A percentile compares a stretch with the other conserved stretches of the same genome.
phyloP scores from a whole-genome alignment of 2,113 vertebrate genomes.

The Cisticola juncidis region DNA sequence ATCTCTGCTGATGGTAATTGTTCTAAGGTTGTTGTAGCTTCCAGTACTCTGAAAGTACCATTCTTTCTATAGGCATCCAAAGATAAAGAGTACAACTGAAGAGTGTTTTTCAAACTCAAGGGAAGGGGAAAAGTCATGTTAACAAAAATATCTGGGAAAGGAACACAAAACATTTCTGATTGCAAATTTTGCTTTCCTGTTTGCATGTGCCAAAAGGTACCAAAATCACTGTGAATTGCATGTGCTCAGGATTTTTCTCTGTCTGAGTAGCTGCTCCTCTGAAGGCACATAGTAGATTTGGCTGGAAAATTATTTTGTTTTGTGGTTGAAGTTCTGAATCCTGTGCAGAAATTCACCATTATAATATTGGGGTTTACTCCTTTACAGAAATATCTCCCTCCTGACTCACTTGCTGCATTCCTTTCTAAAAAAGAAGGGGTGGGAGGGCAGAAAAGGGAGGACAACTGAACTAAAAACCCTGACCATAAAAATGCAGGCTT shows the following conservation, averaged over 20 bases:
- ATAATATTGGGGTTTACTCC: fast-evolving
- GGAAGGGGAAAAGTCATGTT: neutral
- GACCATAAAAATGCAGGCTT: neutral
- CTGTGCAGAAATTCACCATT: neutral
- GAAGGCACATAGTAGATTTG: neutral
- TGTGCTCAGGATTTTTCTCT: neutral
- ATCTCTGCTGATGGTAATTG: neutral
- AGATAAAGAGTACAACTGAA: neutral
- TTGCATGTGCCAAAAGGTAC: neutral
- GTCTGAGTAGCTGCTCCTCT: neutral
- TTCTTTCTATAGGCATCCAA: neutral
- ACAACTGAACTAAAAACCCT: neutral
- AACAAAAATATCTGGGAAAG: constrained; percentile 8
- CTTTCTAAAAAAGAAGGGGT: neutral
- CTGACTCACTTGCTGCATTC: neutral
- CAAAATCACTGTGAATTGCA: neutral
- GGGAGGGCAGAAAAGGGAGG: neutral
- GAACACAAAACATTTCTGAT: neutral
- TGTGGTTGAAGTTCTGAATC: neutral
- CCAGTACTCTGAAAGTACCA: neutral
- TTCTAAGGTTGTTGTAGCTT: neutral
- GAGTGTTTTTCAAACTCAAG: constrained; percentile 6
- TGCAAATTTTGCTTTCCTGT: neutral
- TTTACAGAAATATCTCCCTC: neutral
- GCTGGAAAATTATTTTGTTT: neutral